Conservation (phyloP, 2,113 vertebrate species). For the Trogon melanurus region DNA sequence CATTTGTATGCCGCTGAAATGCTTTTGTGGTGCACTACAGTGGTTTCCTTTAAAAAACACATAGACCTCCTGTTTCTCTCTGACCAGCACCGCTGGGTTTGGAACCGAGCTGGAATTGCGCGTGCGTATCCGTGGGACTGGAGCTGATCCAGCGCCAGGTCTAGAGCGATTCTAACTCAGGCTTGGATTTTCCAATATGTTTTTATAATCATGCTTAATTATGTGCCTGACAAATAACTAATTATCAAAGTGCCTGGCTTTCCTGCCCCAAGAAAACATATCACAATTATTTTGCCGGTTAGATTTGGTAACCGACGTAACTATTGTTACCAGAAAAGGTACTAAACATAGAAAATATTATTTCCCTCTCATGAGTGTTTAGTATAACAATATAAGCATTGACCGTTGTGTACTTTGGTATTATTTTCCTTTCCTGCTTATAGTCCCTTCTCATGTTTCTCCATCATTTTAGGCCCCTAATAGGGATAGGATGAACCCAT, state of each 20-base stretch:
- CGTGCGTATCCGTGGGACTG: background rate
- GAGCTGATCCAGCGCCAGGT: background rate
- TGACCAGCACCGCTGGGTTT: background rate
- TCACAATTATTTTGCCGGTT: background rate
- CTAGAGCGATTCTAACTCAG: background rate
- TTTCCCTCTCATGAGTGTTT: conserved; percentile 36
- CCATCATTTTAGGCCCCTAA: conserved; percentile 79
- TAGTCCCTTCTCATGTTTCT: conserved; percentile 81
- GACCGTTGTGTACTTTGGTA: conserved; percentile 58
- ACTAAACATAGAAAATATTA: conserved; percentile 21
- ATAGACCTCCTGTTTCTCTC: background rate
- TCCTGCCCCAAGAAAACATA: background rate
- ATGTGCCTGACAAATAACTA: conserved; percentile 15
- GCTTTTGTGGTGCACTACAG: background rate
- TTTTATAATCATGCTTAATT: background rate
- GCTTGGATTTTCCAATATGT: background rate
- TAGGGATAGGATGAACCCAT: conserved; percentile 76
- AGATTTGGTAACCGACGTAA: background rate
- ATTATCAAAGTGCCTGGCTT: background rate
- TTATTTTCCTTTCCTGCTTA: conserved; percentile 75
- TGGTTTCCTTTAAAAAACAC: background rate
- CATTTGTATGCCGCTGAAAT: conserved; percentile 20
- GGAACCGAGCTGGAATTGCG: background rate
- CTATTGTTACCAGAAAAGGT: background rate
- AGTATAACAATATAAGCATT: conserved; percentile 59